A percentile compares a stretch with the other conserved stretches of the same genome.
Conservation (phyloP, 2,113 vertebrate species). For the Trematomus loennbergii region DNA sequence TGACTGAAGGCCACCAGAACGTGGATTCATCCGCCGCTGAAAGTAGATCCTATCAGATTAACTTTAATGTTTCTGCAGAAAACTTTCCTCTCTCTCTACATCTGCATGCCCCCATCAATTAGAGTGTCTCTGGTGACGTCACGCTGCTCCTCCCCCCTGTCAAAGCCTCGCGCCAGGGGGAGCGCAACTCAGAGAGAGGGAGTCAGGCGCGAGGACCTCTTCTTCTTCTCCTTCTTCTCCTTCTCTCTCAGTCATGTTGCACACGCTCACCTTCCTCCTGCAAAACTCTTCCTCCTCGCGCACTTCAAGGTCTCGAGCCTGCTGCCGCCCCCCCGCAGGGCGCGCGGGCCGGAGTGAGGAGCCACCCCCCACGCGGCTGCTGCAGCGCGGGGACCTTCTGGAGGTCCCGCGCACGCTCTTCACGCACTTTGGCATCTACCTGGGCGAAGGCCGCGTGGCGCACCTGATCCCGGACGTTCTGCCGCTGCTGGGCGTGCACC, state of each 20-base stretch:
- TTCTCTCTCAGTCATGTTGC: constrained; percentile 76
- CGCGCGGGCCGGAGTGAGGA: constrained; percentile 35
- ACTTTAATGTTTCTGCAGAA: too few relatives aligned
- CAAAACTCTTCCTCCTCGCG: constrained; percentile 88
- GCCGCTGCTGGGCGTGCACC: constrained; percentile 85
- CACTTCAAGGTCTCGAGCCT: constrained; percentile 83
- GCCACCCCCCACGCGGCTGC: constrained; percentile 26
- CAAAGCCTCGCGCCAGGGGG: neutral
- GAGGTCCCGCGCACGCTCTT: constrained; percentile 95
- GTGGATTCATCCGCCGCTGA: too few relatives aligned
- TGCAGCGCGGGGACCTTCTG: constrained; percentile 91
- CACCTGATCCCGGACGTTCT: constrained; percentile 97
- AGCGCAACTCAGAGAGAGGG: neutral
- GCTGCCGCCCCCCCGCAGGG: constrained; percentile 26
- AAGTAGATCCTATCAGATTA: too few relatives aligned
- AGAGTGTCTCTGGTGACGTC: neutral
- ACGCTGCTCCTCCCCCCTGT: constrained; percentile 7
- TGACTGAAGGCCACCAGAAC: too few relatives aligned
- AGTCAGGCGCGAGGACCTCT: neutral
- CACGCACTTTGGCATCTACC: constrained; percentile 95
- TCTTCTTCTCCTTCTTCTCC: neutral
- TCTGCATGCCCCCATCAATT: neutral
- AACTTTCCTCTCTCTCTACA: neutral
- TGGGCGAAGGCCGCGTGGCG: constrained; percentile 93
- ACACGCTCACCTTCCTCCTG: constrained; percentile 86